Evolutionary conservation across 2,888 invertebrate genomes (phyloP), one percentile per base, ranked within the genome.

Genomic region (Chloromyia formosa): DNA sequence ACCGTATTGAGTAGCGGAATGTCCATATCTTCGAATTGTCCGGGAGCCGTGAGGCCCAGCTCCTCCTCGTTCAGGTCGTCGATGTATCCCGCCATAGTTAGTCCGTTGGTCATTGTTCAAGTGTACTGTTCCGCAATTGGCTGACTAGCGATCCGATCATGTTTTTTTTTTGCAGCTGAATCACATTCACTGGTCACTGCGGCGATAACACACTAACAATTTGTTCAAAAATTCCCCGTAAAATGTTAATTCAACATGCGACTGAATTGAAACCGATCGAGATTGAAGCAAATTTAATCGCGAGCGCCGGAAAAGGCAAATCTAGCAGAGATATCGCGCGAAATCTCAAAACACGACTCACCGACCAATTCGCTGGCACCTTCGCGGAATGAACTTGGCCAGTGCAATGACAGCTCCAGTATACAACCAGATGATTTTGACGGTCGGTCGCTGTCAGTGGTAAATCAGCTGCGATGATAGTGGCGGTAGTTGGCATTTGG

Each of bases 1-100:
- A 73, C 73, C 73, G 73, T 73, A 14, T 61, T 45, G 12, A 73
- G 49, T n/a, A 73, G 61, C 61, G 73, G 73, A 61, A 73, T 73
- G 42, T 73, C 73, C 73, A 73, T 73, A 22, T 72, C 72, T 4
- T 73, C 73, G 49, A 60, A n/a, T 16, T 61, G 42, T 35, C 35
- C 69, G 9, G 66, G 66, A 18, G 56, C 71, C 12, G 71, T 71
- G 40, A 56, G 14, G 14, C 42, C 42, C 58, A 71, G 45, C 45
- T 73, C 73, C 40, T 73, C 73, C 10, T 73, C 73, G 18, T 61
- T 61, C 45, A 73, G 12, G 42, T 73, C 73, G 18, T 73, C 73
- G 49, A 60, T 73, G 42, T 73, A 73, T n/a, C 73, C 61, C 54
- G 58, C 71, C 73, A 73, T 73, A 12, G 16, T 35, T 22, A 45